Evolutionary conservation across 2,113 vertebrate species (phyloP).

Genomic region (Chaetura pelagica): DNA sequence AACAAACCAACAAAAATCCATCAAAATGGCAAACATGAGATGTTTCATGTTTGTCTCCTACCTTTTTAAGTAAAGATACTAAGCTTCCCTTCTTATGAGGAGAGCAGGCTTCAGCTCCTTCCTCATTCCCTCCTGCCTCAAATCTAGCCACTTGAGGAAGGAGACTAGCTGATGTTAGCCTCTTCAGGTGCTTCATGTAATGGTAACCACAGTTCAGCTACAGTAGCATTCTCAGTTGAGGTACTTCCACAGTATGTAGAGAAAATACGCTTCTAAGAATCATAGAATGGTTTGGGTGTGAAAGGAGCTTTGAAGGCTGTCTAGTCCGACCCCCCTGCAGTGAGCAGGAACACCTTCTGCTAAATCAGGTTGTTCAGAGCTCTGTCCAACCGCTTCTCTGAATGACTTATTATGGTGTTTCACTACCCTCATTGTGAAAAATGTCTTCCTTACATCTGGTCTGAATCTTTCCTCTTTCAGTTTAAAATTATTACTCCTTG

Average conservation of each 20-base stretch:
- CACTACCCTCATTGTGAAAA: not conserved
- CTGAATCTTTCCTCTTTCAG: not conserved
- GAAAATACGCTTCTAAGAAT: not conserved
- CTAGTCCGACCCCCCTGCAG: not conserved
- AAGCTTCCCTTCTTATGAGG: not conserved
- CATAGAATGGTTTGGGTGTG: not conserved
- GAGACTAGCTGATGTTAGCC: not conserved
- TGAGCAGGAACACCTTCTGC: not conserved
- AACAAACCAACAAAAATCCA: not conserved
- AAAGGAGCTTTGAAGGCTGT: not conserved
- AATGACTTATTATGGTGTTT: not conserved
- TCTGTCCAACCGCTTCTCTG: not conserved
- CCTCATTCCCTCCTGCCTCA: not conserved
- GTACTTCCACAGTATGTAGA: not conserved
- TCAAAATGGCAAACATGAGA: not conserved
- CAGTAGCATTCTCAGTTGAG: not conserved
- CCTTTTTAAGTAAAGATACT: not conserved
- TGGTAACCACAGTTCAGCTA: not conserved
- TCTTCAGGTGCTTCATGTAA: not conserved
- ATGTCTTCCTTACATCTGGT: not conserved
- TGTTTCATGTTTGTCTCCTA: not conserved
- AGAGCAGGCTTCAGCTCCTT: not conserved
- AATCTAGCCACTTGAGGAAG: not conserved
- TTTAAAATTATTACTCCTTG: not conserved
- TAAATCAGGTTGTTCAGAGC: not conserved